Evolutionary conservation across 2,797 vertebrate species (phyloP).

Genomic region (Echeneis naucrates): DNA sequence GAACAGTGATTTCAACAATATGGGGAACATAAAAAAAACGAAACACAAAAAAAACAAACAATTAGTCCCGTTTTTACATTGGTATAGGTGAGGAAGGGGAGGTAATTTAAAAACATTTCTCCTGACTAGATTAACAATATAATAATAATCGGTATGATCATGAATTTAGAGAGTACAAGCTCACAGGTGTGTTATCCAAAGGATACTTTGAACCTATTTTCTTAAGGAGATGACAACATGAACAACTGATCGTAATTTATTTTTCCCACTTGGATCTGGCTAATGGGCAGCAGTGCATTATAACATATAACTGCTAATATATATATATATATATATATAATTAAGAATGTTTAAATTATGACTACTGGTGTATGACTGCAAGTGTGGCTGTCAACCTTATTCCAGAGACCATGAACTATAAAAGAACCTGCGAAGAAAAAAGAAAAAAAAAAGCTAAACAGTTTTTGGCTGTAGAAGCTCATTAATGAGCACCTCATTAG

Average conservation of each 20-base stretch:
- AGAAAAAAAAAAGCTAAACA: constrained; percentile 37
- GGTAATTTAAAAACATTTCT: background rate
- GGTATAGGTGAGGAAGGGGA: background rate
- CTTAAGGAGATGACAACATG: background rate
- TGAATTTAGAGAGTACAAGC: background rate
- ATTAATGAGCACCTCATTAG: constrained; percentile 78
- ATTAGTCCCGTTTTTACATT: background rate
- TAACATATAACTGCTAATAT: too few species aligned
- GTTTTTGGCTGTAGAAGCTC: constrained; percentile 45
- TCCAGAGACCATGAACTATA: constrained; percentile 50
- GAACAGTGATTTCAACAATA: too few species aligned
- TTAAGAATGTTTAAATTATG: constrained; percentile 28
- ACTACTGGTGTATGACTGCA: constrained; percentile 1
- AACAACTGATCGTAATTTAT: background rate
- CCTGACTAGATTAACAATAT: background rate
- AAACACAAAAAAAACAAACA: too few species aligned
- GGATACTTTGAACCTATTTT: background rate
- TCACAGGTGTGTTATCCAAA: background rate
- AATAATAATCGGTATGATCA: too few species aligned
- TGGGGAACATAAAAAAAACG: too few species aligned
- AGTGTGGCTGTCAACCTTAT: constrained; percentile 33
- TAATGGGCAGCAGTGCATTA: background rate
- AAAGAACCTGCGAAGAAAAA: constrained; percentile 12
- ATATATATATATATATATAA: too few species aligned
- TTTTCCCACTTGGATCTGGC: background rate